phyloP scores from a whole-genome alignment of 1,140 invertebrate species.

The Lepidurus couesii region DNA sequence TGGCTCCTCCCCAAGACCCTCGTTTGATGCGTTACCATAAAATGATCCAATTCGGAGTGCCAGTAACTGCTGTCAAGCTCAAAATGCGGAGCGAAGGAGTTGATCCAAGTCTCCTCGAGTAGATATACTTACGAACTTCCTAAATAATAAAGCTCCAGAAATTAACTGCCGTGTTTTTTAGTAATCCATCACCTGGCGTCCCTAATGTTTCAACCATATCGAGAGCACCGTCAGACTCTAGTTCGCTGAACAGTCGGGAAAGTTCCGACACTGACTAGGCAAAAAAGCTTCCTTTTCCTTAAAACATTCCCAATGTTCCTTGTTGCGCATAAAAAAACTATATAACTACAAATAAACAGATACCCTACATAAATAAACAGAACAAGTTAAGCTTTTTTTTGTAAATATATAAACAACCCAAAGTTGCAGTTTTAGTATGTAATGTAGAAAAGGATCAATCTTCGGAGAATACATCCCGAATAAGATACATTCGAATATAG shows the following conservation, averaged over 20 bases:
- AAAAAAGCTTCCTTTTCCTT: too few relatives aligned
- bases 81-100: constrained; percentile 77
- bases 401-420: too few relatives aligned
- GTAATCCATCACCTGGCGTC: constrained; percentile 13
- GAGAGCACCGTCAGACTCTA: neutral
- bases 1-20: constrained; percentile 48
- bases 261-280: neutral
- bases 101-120: constrained; percentile 60
- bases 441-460: too few relatives aligned
- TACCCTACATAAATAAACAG: too few relatives aligned
- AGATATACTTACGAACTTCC: neutral
- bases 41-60: constrained; percentile 82
- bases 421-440: too few relatives aligned
- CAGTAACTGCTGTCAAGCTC: constrained; percentile 65
- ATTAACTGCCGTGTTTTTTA: neutral
- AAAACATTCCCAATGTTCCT: too few relatives aligned
- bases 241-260: neutral
- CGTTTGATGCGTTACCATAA: constrained; percentile 73
- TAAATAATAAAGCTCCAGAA: neutral
- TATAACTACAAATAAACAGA: too few relatives aligned
- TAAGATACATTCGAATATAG: too few relatives aligned
- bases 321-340: too few relatives aligned
- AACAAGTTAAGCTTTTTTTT: too few relatives aligned
- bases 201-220: neutral
- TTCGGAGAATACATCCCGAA: too few relatives aligned